Evolutionary conservation across 2,113 vertebrate species (phyloP), one percentile per base, ranked within the genome.

Genomic region (Rhagologus leucostigma): DNA sequence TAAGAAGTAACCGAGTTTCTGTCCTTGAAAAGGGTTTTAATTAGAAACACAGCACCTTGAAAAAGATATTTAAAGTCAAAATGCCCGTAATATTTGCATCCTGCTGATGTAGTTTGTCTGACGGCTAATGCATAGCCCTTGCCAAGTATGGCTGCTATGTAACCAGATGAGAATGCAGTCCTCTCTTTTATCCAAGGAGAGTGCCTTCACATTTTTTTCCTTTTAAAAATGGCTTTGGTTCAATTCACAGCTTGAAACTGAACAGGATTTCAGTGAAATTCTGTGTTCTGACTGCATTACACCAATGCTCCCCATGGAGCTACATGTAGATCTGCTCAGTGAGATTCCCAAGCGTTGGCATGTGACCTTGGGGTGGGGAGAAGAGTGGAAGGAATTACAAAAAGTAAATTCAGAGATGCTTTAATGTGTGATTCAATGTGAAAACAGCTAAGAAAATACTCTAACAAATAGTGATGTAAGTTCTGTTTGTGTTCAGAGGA

Each of bases 261-360:
- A 74, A 59, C 10, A 62, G 7, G 17, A 70, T 44, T 87, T 59
- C 44, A 49, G 32, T 1, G 60, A 77, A 92, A 67, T 32, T 14
- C 18, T 55, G 5, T 60, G 30, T 59, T 86, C 59, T 60, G 13
- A 23, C 13, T 29, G 15, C 2, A 12, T 74, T 52, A 77, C 14
- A 55, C 3, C n/a, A 37, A 20, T 32, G 70, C 9, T 59, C 19
- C 9, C 27, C 33, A 35, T 1, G 1, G n/a, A 77, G 19, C 0
- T 84, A 24, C 35, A 56, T 32, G 29, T 7, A 6, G 3, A 35
- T 35, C 16, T 79, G 16, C 32, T 78, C 41, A 53, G 21, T 1
- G 1, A 2, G 1, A 70, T 10, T 70, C 15, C 30, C 1, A 3
- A 53, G 20, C 0, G 0, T 1, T 63, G 27, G 14, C 24, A 37